Conservation (phyloP, 2,888 invertebrate species). For the Atethmia centrago region DNA sequence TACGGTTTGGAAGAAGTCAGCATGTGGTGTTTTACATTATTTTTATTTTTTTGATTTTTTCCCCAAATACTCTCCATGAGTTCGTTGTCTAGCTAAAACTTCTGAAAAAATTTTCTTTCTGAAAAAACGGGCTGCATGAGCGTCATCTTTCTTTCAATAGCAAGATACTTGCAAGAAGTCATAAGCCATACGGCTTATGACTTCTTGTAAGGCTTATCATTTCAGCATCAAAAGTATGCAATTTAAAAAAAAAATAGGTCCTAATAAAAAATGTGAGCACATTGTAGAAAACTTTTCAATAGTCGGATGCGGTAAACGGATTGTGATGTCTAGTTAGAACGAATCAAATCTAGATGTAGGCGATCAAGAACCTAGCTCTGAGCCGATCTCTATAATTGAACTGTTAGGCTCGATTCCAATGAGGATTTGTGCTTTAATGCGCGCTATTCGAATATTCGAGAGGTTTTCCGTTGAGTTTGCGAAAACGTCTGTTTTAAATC, state of each 20-base stretch:
- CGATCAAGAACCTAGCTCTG: slow-evolving; percentile 73
- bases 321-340: slow-evolving; percentile 87
- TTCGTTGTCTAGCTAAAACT: not conserved
- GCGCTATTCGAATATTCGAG: slow-evolving; percentile 42
- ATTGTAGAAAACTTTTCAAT: slow-evolving; percentile 84
- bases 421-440: slow-evolving; percentile 62
- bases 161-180: not conserved
- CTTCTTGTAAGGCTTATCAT: too few species aligned
- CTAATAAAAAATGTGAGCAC: slow-evolving; percentile 59
- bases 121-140: accelerated
- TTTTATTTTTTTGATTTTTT: not conserved
- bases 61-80: not conserved
- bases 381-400: slow-evolving; percentile 79
- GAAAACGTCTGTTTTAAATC: slow-evolving; percentile 35
- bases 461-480: slow-evolving; percentile 31
- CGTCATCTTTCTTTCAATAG: not conserved
- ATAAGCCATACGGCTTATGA: too few species aligned
- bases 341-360: slow-evolving; percentile 86
- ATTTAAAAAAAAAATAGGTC: not conserved
- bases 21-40: not conserved
- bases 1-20: slow-evolving; percentile 17
- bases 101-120: not conserved
- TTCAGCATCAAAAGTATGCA: not conserved
- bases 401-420: slow-evolving; percentile 75
- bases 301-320: slow-evolving; percentile 84